phyloP scores from a whole-genome alignment of 1,140 invertebrate species.

The Hypsibius dujardini region DNA sequence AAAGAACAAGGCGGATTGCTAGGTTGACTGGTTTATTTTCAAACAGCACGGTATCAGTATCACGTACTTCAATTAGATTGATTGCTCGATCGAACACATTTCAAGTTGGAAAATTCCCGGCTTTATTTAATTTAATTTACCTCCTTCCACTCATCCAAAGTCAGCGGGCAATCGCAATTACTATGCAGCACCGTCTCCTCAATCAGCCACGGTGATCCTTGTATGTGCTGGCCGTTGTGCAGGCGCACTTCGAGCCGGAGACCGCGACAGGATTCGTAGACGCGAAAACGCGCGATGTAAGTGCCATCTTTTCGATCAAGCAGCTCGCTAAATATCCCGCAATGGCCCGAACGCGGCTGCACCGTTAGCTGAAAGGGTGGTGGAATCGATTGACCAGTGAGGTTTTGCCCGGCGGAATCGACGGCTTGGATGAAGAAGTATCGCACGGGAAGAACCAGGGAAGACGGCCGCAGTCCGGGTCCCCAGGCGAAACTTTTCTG shows the following conservation, averaged over 20 bases:
- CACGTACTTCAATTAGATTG: no score
- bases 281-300: constrained; percentile 63
- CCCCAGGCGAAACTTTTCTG: constrained; percentile 44
- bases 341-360: constrained; percentile 38
- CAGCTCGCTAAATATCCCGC: constrained; percentile 52
- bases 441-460: constrained; percentile 57
- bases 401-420: constrained; percentile 42
- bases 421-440: constrained; percentile 66
- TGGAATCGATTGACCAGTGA: constrained; percentile 22
- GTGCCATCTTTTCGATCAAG: constrained; percentile 65
- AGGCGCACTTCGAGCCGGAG: constrained; percentile 47
- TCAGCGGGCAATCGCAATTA: constrained; percentile 17
- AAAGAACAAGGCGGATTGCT: no score
- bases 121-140: not conserved
- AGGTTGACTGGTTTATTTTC: no score
- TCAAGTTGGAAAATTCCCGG: no score
- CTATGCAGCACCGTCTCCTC: constrained; percentile 36
- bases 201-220: constrained; percentile 46
- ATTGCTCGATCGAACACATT: no score
- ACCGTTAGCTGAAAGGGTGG: constrained; percentile 34
- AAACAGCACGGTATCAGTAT: no score
- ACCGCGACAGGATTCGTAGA: constrained; percentile 52
- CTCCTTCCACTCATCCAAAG: not conserved
- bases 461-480: constrained; percentile 52
- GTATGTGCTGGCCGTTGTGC: constrained; percentile 47